Base-by-base conservation (phyloP, 64 coral and sea anemone genomes). In the Pocillopora damicornis region DNA sequence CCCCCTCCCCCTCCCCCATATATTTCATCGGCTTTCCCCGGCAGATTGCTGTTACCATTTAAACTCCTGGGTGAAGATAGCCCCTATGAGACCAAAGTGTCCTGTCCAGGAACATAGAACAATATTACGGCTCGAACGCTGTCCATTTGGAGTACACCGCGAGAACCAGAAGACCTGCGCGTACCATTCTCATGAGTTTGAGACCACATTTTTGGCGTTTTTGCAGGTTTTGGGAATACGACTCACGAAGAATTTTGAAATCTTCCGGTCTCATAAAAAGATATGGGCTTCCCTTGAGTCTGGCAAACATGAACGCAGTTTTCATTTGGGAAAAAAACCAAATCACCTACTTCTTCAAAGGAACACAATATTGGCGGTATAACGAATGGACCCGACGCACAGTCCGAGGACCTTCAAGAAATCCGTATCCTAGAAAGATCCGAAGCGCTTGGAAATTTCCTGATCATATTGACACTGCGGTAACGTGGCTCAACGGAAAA, bases 281-380 rank as follows among this genome's bases (percentile, higher is more conserved):
- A 15, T 93, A 93, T 63, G 87, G 92, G 4, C 25, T 93, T 26
- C 91, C 91, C 15, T 56, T 67, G 11, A 74, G 65, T 20, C 65
- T 93, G 12, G 67, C 45, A 30, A 76, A 83, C 23, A 20, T 92
- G 82, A 66, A 92, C 68, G 84, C 42, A 30, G 85, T 75, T 11
- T 87, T 87, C 57, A 63, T 63, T 14, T 87, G 75, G 63, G 72
- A 64, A 20, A n/a, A 77, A 20, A 86, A 87, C 42, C 34, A 67
- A 2, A 65, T 72, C 11, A 92, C 90, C 42, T 92, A 92, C 65
- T 87, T 92, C 38, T 73, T 72, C 25, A 93, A 89, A 71, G 87
- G 88, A 1, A 58, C 60, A 66, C 56, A 93, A 60, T 93, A 93
- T 60, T 93, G 92, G 92, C 79, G 92, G 25, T 89, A 89, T 61